Conservation (phyloP, 2,888 invertebrate species). For the Terebella lapidaria region DNA sequence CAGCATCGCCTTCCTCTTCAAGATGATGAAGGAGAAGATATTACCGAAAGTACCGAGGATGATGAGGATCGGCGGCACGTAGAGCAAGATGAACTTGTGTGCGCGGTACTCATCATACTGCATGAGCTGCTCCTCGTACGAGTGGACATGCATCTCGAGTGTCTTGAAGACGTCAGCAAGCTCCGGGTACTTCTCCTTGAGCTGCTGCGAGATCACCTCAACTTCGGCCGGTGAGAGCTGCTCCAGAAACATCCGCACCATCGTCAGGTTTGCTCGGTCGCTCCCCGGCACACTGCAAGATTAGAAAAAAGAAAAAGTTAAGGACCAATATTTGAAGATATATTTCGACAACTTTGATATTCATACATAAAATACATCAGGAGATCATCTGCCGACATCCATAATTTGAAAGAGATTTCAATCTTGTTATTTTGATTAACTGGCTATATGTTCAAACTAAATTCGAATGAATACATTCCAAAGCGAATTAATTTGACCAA, state of each 20-base stretch:
- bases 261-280: not conserved
- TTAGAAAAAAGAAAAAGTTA: not conserved
- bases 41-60: slow-evolving; percentile 48
- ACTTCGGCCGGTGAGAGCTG: not conserved
- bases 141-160: not conserved
- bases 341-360: too few relatives aligned
- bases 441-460: too few relatives aligned
- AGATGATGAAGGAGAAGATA: slow-evolving; percentile 40
- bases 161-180: not conserved
- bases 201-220: not conserved
- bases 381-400: too few relatives aligned
- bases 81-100: slow-evolving; percentile 34
- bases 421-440: too few relatives aligned
- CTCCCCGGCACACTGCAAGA: not conserved
- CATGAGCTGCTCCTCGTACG: slow-evolving; percentile 2
- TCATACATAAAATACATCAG: too few relatives aligned
- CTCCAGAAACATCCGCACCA: not conserved
- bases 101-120: slow-evolving; percentile 15
- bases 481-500: too few relatives aligned
- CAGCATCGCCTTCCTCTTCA: slow-evolving; percentile 38
- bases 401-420: too few relatives aligned
- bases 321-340: too few relatives aligned
- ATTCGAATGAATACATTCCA: too few relatives aligned
- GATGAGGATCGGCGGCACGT: slow-evolving; percentile 40
- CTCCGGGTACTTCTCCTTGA: not conserved